These are phyloP conservation scores for Cyrtorhinus lividipennis DNA, from an alignment of 1,140 invertebrate species.

Conservation along the genomic window DNA sequence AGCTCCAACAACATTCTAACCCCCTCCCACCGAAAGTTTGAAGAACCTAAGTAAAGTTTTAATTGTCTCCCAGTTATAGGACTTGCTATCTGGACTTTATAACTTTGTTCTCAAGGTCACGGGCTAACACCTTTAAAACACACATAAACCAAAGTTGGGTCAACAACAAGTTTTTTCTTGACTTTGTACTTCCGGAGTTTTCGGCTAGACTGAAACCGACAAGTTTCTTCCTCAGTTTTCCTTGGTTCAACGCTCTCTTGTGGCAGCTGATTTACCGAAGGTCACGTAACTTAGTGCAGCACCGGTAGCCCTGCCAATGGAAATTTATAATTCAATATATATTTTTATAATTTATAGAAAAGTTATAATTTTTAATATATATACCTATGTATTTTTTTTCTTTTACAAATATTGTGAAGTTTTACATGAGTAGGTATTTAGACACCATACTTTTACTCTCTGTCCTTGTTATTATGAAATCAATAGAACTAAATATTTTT, in stretches of 20 bases:
- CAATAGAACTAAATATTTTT: no score
- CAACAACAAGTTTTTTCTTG: constrained; percentile 5
- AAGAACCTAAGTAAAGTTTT: constrained; percentile 15
- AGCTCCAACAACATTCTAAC: background rate
- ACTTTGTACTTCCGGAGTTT: background rate
- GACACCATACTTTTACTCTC: no score
- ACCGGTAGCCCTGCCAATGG: no score
- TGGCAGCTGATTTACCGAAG: no score
- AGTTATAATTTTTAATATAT: no score
- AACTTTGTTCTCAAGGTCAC: constrained; percentile 16
- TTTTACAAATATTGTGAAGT: no score
- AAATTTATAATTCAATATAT: no score
- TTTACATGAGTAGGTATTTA: no score
- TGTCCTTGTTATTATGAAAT: no score
- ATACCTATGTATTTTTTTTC: no score
- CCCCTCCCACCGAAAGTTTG: constrained; percentile 10
- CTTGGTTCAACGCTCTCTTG: background rate
- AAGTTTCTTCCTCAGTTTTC: background rate
- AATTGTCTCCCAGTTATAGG: constrained; percentile 17
- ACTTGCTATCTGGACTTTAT: constrained; percentile 16
- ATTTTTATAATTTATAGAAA: no score
- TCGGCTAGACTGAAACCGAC: background rate
- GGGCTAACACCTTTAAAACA: constrained; percentile 13
- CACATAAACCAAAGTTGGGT: constrained; percentile 12
- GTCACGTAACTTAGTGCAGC: no score